phyloP scores from a whole-genome alignment of 2,797 vertebrate genomes.

The Mormyrops attenuatus region DNA sequence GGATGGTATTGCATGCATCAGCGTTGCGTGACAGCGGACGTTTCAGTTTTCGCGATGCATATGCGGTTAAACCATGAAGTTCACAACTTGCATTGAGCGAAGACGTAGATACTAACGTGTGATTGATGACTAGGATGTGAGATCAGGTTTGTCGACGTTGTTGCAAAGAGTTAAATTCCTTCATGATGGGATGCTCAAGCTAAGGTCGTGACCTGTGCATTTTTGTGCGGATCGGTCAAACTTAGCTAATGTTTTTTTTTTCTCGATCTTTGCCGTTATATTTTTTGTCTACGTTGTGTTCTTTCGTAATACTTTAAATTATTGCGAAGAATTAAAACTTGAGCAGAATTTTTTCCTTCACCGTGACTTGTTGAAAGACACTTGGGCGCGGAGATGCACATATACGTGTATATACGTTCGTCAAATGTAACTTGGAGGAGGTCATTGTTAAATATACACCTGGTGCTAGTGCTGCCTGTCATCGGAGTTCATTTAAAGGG shows the following conservation, averaged over 20 bases:
- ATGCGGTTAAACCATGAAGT: slow-evolving; percentile 46
- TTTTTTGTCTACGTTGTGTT: neutral
- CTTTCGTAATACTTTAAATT: neutral
- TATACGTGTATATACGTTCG: neutral
- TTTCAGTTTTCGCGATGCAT: slow-evolving; percentile 21
- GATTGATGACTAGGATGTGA: slow-evolving; percentile 53
- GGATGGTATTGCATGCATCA: slow-evolving; percentile 21
- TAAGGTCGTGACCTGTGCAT: slow-evolving; percentile 57
- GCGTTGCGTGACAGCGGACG: slow-evolving; percentile 33
- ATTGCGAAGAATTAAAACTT: slow-evolving; percentile 5
- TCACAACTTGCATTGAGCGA: slow-evolving; percentile 59
- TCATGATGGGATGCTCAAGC: slow-evolving; percentile 48
- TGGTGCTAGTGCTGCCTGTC: neutral
- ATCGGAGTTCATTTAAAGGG: neutral
- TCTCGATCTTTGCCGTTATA: neutral
- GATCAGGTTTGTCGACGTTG: slow-evolving; percentile 55
- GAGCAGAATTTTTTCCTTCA: neutral
- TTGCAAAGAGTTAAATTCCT: slow-evolving; percentile 66
- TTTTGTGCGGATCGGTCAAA: slow-evolving; percentile 28
- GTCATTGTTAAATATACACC: neutral
- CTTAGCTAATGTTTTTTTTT: slow-evolving; percentile 3
- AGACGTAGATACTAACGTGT: slow-evolving; percentile 43
- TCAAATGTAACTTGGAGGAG: neutral
- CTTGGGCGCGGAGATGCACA: neutral
- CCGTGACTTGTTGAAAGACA: slow-evolving; percentile 1